phyloP scores from a whole-genome alignment of 2,113 vertebrate species.

The Pithys albifrons region DNA sequence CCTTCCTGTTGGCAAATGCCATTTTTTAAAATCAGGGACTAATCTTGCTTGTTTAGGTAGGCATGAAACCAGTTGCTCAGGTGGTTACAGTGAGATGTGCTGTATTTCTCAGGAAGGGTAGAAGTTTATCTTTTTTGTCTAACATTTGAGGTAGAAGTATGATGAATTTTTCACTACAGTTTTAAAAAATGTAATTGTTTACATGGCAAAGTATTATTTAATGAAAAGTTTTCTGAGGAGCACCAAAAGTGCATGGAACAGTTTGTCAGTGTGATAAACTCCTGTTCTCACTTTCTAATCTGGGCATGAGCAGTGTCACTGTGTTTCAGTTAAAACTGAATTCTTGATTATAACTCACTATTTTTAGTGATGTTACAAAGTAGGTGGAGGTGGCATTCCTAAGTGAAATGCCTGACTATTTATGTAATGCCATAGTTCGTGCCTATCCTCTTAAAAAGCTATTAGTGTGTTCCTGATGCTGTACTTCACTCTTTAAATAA shows the following conservation, averaged over 20 bases:
- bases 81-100: not conserved
- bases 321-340: not conserved
- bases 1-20: not conserved
- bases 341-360: not conserved
- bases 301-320: not conserved
- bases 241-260: not conserved
- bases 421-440: not conserved
- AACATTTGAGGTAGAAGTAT: not conserved
- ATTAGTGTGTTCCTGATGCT: not conserved
- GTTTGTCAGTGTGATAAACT: not conserved
- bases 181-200: not conserved
- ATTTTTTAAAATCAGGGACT: not conserved
- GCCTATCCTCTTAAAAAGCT: not conserved
- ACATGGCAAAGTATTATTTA: not conserved
- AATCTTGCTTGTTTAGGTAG: not conserved
- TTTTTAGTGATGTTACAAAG: not conserved
- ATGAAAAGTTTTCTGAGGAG: not conserved
- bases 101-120: accelerated
- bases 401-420: not conserved
- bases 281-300: not conserved
- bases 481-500: not conserved
- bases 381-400: not conserved
- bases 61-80: not conserved
- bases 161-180: not conserved
- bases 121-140: not conserved